These are phyloP conservation scores for Trematomus loennbergii DNA, from an alignment of 2,113 vertebrate genomes.

Conservation along the genomic window DNA sequence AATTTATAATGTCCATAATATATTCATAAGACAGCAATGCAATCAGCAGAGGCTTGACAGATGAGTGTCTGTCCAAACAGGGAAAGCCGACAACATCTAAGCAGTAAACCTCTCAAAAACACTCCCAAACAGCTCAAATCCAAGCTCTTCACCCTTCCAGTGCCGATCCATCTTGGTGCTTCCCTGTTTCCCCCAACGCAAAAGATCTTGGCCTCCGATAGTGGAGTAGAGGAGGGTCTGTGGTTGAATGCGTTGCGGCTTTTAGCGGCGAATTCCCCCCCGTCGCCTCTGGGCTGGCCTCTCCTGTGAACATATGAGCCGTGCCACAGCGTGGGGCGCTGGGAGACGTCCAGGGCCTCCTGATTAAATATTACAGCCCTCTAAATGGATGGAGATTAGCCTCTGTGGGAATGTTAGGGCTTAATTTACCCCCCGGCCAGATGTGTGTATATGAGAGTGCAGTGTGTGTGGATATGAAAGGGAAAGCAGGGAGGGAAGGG, in stretches of 20 bases:
- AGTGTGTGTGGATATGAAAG: slow-evolving; percentile 34
- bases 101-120: not conserved
- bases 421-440: slow-evolving; percentile 78
- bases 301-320: slow-evolving; percentile 77
- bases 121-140: not conserved
- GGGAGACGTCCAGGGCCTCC: slow-evolving; percentile 69
- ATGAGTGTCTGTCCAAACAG: not conserved
- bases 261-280: slow-evolving; percentile 73
- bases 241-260: slow-evolving; percentile 72
- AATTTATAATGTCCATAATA: not conserved
- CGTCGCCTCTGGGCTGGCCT: slow-evolving; percentile 76
- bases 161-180: not conserved
- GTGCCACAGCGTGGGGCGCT: slow-evolving; percentile 66
- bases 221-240: slow-evolving; percentile 30
- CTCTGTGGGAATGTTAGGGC: slow-evolving; percentile 81
- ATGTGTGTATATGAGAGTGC: slow-evolving; percentile 51
- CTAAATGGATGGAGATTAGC: slow-evolving; percentile 84
- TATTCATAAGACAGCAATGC: not conserved
- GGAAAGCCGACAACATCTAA: not conserved
- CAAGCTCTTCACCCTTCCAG: not conserved
- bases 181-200: not conserved
- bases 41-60: not conserved
- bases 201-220: slow-evolving; percentile 10
- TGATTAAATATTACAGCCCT: slow-evolving; percentile 85
- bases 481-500: slow-evolving; percentile 17